Conservation (phyloP, 2,113 vertebrate species). For the Perognathus longimembris region DNA sequence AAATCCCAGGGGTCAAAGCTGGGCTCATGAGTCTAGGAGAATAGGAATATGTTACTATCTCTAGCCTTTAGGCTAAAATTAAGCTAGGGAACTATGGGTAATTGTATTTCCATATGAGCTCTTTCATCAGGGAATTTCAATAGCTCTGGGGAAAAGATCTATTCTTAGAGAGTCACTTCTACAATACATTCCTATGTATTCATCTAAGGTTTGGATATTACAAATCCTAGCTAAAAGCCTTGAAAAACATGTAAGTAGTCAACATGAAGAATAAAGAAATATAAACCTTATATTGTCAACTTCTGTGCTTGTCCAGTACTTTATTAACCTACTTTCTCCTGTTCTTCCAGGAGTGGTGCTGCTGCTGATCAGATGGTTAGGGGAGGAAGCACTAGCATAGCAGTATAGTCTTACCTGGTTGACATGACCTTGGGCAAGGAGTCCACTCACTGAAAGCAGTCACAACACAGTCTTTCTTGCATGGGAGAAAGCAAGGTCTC, state of each 20-base stretch:
- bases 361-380: not conserved
- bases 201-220: not conserved
- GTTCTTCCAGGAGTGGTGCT: not conserved
- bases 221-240: not conserved
- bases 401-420: slow-evolving; percentile 88
- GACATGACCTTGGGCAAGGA: slow-evolving; percentile 90
- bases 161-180: not conserved
- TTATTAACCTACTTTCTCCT: not conserved
- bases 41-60: not conserved
- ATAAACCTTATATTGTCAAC: not conserved
- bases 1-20: not conserved
- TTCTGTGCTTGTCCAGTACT: not conserved
- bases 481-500: slow-evolving; percentile 91
- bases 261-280: not conserved
- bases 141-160: not conserved
- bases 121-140: not conserved
- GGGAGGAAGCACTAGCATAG: not conserved
- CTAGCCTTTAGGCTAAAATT: not conserved
- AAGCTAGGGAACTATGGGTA: not conserved
- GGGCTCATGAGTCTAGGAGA: not conserved
- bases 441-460: slow-evolving; percentile 98
- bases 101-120: not conserved
- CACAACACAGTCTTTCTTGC: slow-evolving; percentile 94
- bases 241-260: not conserved
- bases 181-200: not conserved